Conservation (phyloP, 2,113 vertebrate genomes). For the Phyllostomus discolor region DNA sequence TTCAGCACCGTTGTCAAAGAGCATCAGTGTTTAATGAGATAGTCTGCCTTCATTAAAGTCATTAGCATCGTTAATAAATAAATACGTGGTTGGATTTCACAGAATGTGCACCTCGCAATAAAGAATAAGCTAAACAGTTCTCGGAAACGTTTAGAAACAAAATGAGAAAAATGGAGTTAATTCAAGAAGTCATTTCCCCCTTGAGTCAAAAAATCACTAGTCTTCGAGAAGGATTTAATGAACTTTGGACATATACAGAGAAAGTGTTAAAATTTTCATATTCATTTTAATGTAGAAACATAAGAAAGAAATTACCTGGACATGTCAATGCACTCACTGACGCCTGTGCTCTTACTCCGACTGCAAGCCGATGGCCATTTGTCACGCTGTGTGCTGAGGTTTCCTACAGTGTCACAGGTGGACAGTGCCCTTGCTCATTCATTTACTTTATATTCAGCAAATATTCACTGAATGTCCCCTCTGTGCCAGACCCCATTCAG, state of each 20-base stretch:
- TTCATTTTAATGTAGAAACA: background rate
- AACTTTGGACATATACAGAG: background rate
- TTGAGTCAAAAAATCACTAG: background rate
- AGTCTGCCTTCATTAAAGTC: slow-evolving; percentile 19
- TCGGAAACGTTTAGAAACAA: background rate
- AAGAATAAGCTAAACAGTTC: slow-evolving; percentile 1
- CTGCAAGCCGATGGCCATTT: background rate
- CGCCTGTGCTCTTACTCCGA: background rate
- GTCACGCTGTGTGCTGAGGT: background rate
- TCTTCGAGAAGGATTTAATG: background rate
- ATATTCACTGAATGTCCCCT: background rate
- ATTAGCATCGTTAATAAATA: slow-evolving; percentile 44
- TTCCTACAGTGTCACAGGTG: background rate
- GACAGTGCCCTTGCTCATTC: background rate
- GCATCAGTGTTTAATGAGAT: slow-evolving; percentile 35
- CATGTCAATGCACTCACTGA: background rate
- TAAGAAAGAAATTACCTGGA: background rate
- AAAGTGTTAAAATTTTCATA: background rate
- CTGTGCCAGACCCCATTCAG: background rate
- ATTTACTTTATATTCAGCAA: background rate
- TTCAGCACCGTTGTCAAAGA: slow-evolving; percentile 39
- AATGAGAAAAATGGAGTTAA: slow-evolving; percentile 10
- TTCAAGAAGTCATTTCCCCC: background rate
- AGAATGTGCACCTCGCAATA: background rate
- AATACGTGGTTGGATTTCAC: slow-evolving; percentile 17